Base-by-base conservation (phyloP, 2,888 invertebrate genomes). In the Philaethria dido region DNA sequence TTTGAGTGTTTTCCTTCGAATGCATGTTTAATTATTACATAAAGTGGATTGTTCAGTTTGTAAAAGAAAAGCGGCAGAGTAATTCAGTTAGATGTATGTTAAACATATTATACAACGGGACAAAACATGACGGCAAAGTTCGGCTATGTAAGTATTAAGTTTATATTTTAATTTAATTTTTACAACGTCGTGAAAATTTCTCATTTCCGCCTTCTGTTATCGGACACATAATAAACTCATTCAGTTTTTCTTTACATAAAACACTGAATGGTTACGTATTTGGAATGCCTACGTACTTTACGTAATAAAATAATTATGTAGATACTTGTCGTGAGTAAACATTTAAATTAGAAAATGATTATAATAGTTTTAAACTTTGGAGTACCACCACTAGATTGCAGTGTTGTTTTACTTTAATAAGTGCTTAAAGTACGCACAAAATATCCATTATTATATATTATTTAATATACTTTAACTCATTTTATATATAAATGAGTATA, bases 91-190 rank as follows among this genome's bases (percentile, higher is more conserved):
- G 92, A 92, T 92, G 92, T 85, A 83, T 92, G 91, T 89, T 87
- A 89, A 83, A 87, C 86, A 91, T 91, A 89, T 89, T 89, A 87
- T 91, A 92, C 89, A 92, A 92, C 92, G 90, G 89, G 86, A 89
- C 91, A 89, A 92, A 93, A 91, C 93, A 93, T 93, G 93, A 93
- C 93, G 93, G 93, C 92, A 93, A 93, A 92, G 91, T 91, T 92
- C 86, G 92, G 93, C 93, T 93, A 93, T 93, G 93, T 93, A 83
- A 88, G 93, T 93, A 74, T 22, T 60, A 42, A 48, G 47, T 60
- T 72, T 39, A 65, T 69, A 64, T 63, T 68, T 57, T 63, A 55
- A 59, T 67, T 59, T 69, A 55, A 52, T 69, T 71, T 72, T 68
- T 68, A 66, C 52, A 70, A 66, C 52, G 52, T 66, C 69, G 50